These are phyloP conservation scores for Temnothorax longispinosus DNA, from an alignment of 1,140 invertebrate genomes.

Conservation along the genomic window DNA sequence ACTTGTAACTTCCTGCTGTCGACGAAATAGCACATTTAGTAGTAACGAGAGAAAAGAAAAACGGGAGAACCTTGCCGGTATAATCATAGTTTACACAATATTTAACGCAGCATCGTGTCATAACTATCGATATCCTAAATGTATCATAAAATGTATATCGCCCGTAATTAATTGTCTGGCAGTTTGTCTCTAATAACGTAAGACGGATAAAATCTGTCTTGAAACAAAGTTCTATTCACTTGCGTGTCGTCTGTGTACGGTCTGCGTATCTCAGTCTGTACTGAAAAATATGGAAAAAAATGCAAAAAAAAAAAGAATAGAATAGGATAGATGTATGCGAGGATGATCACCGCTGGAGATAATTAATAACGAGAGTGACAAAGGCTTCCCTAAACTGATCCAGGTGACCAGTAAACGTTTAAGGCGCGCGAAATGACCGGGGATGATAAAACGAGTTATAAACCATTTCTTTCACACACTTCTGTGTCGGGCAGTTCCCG, in stretches of 20 bases:
- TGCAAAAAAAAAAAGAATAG: not conserved
- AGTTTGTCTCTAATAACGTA: constrained; percentile 24
- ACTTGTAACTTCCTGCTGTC: constrained; percentile 57
- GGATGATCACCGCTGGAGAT: constrained; percentile 71
- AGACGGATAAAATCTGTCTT: constrained; percentile 29
- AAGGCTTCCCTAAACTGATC: constrained; percentile 72
- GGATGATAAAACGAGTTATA: constrained; percentile 60
- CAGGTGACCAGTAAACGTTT: constrained; percentile 65
- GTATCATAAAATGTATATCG: constrained; percentile 51
- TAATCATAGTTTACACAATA: constrained; percentile 38
- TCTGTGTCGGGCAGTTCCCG: constrained; percentile 72
- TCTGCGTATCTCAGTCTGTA: constrained; percentile 46
- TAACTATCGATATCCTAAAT: constrained; percentile 45
- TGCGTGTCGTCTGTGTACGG: constrained; percentile 53
- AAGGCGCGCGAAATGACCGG: constrained; percentile 41
- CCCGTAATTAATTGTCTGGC: constrained; percentile 14
- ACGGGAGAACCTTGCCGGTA: constrained; percentile 28
- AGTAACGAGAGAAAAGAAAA: constrained; percentile 6
- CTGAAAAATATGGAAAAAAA: too few species aligned
- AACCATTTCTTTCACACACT: constrained; percentile 73
- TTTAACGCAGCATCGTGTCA: constrained; percentile 49
- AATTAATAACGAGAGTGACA: constrained; percentile 70
- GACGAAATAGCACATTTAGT: constrained; percentile 31
- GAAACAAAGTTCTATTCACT: constrained; percentile 44
- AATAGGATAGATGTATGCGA: constrained; percentile 58